Conservation (phyloP, 2,797 vertebrate genomes). For the Synanceia verrucosa region DNA sequence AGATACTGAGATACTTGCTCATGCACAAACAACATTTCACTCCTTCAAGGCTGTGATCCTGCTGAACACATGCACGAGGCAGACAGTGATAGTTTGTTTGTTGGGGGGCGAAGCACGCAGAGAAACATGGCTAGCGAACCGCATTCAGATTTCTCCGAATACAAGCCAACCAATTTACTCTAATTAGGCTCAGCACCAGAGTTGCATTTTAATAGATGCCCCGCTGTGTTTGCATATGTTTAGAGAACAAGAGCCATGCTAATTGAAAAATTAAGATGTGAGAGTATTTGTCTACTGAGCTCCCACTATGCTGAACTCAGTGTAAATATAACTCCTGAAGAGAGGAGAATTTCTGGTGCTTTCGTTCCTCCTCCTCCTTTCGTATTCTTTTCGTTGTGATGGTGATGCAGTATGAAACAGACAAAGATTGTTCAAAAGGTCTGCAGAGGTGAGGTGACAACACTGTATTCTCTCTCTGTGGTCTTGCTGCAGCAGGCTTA, state of each 20-base stretch:
- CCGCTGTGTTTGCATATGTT: conserved; percentile 86
- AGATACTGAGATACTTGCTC: background rate
- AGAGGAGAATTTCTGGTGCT: conserved; percentile 34
- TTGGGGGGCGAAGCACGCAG: conserved; percentile 53
- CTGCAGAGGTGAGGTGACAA: background rate
- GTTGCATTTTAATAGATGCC: conserved; percentile 85
- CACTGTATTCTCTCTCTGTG: background rate
- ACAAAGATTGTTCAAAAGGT: background rate
- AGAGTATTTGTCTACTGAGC: conserved; percentile 78
- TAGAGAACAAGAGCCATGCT: conserved; percentile 83
- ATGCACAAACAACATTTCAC: background rate
- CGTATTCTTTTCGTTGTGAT: conserved; percentile 1
- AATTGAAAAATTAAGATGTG: conserved; percentile 88
- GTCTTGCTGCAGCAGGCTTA: conserved; percentile 14
- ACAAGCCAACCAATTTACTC: conserved; percentile 83
- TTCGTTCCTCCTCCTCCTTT: conserved; percentile 1
- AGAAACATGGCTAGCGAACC: conserved; percentile 66
- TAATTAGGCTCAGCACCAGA: conserved; percentile 84
- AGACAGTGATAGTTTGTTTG: conserved; percentile 66
- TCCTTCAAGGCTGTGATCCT: conserved; percentile 31
- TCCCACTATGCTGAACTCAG: conserved; percentile 67
- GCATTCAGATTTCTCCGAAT: conserved; percentile 77
- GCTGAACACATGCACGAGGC: conserved; percentile 58
- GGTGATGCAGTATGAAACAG: background rate
- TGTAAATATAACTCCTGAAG: conserved; percentile 61